These are phyloP conservation scores for Epinephelus awoara DNA, from an alignment of 2,797 vertebrate genomes.

Conservation along the genomic window DNA sequence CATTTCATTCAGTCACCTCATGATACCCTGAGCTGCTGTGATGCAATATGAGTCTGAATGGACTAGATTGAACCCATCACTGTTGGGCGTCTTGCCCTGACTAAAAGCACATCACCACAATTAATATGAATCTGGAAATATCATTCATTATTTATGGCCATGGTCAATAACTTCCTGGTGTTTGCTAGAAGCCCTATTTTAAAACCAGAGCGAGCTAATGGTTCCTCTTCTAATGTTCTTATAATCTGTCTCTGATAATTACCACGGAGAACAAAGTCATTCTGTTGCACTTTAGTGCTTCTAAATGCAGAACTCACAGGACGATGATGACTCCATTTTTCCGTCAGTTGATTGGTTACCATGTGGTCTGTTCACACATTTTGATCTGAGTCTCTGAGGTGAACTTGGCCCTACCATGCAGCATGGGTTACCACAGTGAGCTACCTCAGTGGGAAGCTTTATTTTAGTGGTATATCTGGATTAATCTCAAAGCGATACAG, in stretches of 20 bases:
- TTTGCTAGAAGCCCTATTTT: constrained; percentile 23
- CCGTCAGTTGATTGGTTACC: not conserved
- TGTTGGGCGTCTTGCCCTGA: constrained; percentile 9
- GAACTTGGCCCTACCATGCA: not conserved
- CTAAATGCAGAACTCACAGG: not conserved
- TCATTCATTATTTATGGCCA: constrained; percentile 36
- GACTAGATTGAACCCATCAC: not conserved
- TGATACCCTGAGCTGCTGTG: not conserved
- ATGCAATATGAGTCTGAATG: not conserved
- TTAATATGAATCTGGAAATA: constrained; percentile 36
- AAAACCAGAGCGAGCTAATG: constrained; percentile 13
- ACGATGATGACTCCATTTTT: not conserved
- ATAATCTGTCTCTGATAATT: constrained; percentile 7
- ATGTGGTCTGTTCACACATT: constrained; percentile 1
- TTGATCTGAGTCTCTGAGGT: not conserved
- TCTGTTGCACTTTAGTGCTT: constrained; percentile 2
- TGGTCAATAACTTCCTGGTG: constrained; percentile 45
- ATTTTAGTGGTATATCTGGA: not conserved
- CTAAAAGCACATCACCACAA: constrained; percentile 37
- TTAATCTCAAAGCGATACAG: not conserved
- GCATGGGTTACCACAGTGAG: not conserved
- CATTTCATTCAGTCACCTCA: not conserved
- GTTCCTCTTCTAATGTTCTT: constrained; percentile 1
- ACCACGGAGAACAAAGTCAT: not conserved
- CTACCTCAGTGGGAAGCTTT: not conserved